Evolutionary conservation across 1,140 invertebrate genomes (phyloP).

Genomic region (Euwallacea fornicatus): DNA sequence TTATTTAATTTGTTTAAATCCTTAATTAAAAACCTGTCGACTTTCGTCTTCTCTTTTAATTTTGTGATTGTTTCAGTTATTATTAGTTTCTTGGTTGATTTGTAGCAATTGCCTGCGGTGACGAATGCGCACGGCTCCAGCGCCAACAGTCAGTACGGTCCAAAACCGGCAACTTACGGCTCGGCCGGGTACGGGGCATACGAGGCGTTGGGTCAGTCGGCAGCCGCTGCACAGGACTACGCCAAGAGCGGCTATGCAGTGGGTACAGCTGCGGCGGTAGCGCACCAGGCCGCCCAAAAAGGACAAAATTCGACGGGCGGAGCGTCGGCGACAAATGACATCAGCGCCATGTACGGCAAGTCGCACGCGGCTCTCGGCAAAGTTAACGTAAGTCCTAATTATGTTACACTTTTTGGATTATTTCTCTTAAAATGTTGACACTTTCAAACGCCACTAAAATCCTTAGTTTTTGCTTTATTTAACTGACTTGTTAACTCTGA

Average conservation of each 20-base stretch:
- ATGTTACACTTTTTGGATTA: background rate
- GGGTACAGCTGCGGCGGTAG: slow-evolving; percentile 44
- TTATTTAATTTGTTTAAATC: no score
- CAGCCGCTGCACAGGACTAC: slow-evolving; percentile 58
- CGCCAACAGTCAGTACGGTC: slow-evolving; percentile 63
- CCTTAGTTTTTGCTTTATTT: background rate
- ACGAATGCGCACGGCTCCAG: slow-evolving; percentile 61
- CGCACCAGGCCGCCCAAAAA: slow-evolving; percentile 59
- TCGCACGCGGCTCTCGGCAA: slow-evolving; percentile 72
- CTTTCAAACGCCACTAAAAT: background rate
- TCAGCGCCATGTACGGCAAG: slow-evolving; percentile 72
- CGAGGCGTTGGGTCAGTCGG: slow-evolving; percentile 61
- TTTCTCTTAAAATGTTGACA: background rate
- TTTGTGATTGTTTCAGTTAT: no score
- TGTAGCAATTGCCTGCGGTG: slow-evolving; percentile 65
- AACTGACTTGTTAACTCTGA: no score
- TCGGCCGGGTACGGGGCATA: slow-evolving; percentile 68
- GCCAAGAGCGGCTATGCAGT: slow-evolving; percentile 57
- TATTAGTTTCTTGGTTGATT: background rate
- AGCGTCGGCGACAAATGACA: slow-evolving; percentile 63
- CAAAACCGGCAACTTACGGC: slow-evolving; percentile 67
- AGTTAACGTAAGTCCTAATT: slow-evolving; percentile 65
- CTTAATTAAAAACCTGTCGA: no score
- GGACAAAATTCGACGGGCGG: slow-evolving; percentile 59
- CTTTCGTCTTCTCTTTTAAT: no score